Base-by-base conservation (phyloP, 1,140 invertebrate genomes). In the Psix sp. region DNA sequence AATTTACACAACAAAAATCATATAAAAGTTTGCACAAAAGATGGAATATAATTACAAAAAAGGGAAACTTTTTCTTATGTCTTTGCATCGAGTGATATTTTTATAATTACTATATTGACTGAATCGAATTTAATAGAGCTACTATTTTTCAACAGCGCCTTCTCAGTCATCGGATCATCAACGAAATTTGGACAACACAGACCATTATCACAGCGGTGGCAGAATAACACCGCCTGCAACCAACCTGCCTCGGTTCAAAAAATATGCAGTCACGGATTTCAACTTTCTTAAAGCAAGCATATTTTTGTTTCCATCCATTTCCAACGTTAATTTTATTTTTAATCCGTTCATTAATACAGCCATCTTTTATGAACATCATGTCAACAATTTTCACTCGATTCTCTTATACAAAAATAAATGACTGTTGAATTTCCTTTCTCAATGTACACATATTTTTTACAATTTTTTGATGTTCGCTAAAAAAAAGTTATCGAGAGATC, bases 181-280 rank as follows among this genome's bases (percentile, higher is more conserved):
- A 35, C 74, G 82, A 16, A 84, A 82, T 38, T 84, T 83, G 1
- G 85, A 86, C 14, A 79, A 76, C 5, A 76, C 76, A 1, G 85
- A 86, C 65, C 87, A 92, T 74, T 93, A 91, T 86, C 89, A 92
- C 74, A 90, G 89, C 77, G 92, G 92, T 68, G 93, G 93, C 35
- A 89, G 93, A 35, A 93, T 94, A 79, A 94, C 93, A 10, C 93
- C 94, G 17, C 94, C 94, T 9, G 93, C 94, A 24, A 94, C 93
- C 24, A 93, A 92, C 48, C 91, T 95, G 75, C 94, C 95, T 35
- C 91, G 94, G 76, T 97, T 96, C 89, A 91, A 94, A 77, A 96
- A 95, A 82, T 97, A 97, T 80, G 90, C 90, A 10, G 91, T 97
- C 39, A 93, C 95, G 76, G 95, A 98, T 84, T 98, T 98, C 88